Base-by-base conservation (phyloP, 1,140 invertebrate species). In the Spodoptera frugiperda region DNA sequence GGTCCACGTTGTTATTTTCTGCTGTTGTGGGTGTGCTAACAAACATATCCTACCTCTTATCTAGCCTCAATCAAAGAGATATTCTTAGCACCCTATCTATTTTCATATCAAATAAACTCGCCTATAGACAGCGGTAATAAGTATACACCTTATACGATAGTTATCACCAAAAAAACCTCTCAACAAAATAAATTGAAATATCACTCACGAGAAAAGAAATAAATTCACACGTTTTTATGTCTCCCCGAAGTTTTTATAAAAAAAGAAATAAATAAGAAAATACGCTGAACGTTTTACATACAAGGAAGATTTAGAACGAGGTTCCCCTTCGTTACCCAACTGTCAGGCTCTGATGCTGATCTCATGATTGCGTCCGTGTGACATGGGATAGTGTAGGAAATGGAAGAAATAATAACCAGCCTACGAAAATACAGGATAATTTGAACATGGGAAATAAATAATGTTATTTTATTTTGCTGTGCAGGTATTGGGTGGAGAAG, bases 351-450 rank as follows among this genome's bases (percentile, higher is more conserved):
- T 72, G 68, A 72, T 72, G 51, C 15, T 53, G 65, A 68, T 68
- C 65, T 68, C 53, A n/a, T 72, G 68, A 72, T 72, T 57, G 51
- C 68, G 53, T 72, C 12, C 51, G 15, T 72, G 68, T 72, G 68
- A 72, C 68, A 72, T 57, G 68, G 68, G 44, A 67, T 39, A 67
- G 63, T 67, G 63, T 48, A 12, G 63, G 10, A 48, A 55, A 30
- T 46, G 68, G 51, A 39, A 48, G 39, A 72, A 55, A 71, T 54
- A 54, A 71, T 71, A 54, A 25, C 67, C 17, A 17, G 21, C 10
- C 46, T 12, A 15, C 25, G n/a, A 53, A 53, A 53, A 30, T 53
- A 17, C 49, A 49, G n/a, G 25, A 19, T 39, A 55, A 54, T 55
- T 71, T 71, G 30, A 44, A 71, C 33, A 39, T 17, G 14, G 15